Evolutionary conservation across 1,140 invertebrate genomes (phyloP), one percentile per base, ranked within the genome.

Genomic region (Solenopsis invicta): DNA sequence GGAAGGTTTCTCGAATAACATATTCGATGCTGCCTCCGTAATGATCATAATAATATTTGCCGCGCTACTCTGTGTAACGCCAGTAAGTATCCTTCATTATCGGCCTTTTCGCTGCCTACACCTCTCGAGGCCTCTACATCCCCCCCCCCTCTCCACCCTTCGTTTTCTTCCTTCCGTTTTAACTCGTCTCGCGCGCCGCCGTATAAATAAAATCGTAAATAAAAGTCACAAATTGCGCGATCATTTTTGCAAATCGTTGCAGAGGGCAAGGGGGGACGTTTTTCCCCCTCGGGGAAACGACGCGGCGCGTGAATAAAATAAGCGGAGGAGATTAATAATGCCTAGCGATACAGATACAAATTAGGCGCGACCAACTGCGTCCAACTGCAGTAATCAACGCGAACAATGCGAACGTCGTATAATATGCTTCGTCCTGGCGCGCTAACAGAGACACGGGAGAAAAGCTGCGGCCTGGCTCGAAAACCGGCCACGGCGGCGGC

Each of bases 1-100:
- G 80, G 54, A 84, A 84, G 80, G 80, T 84, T 61, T 84, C 69
- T 61, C 80, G 80, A 84, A 84, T 84, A 84, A 84, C 69, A 84
- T 75, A 84, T 84, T 84, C 80, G 80, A 75, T 62, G 69, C 80
- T 84, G 69, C 80, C 80, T 75, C 54, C 80, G 24, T 84, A 84
- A 84, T 84, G 69, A 84, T 84, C 80, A 61, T 84, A 84, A 84
- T 84, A 84, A 84, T 84, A 84, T 84, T 84, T 84, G 69, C 80
- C 69, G 66, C 80, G 80, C 80, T 84, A 75, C 80, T 69, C 66
- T 18, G 41, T 48, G 80, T 84, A 75, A 84, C 54, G 80, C 54
- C 54, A 56, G 69, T 75, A 84, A 84, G 69, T 84, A 84, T 84
- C 80, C 80, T 84, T 61, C 80, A 74, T 84, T 84, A 84, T 84